phyloP scores from a whole-genome alignment of 2,797 vertebrate species.

The Acrossocheilus fasciatus region DNA sequence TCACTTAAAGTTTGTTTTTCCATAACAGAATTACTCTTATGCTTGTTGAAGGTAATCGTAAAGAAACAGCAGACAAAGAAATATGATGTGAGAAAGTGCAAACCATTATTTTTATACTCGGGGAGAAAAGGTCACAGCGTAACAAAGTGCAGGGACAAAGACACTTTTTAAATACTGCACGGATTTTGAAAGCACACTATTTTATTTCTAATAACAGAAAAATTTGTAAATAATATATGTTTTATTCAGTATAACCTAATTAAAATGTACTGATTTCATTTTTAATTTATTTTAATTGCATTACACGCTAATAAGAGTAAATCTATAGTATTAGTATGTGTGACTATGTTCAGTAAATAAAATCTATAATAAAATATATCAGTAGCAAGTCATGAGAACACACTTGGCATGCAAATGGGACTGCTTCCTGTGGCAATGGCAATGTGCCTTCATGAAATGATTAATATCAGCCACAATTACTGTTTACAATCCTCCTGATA shows the following conservation, averaged over 20 bases:
- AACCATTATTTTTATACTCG: not conserved
- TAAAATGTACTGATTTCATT: not conserved
- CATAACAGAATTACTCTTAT: not conserved
- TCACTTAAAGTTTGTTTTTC: not conserved
- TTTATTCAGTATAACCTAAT: not conserved
- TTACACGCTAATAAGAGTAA: not conserved
- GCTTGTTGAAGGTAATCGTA: not conserved
- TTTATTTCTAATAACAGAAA: not conserved
- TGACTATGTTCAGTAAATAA: not conserved
- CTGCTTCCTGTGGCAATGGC: not conserved
- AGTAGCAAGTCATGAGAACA: not conserved
- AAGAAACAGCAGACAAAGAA: not conserved
- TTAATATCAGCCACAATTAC: not conserved
- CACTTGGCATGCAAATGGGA: not conserved
- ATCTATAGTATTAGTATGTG: not conserved
- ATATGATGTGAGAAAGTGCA: slow-evolving; percentile 9
- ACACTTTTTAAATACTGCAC: not conserved
- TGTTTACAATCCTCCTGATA: not conserved
- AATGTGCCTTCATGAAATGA: not conserved
- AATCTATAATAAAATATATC: not conserved
- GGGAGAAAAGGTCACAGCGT: not conserved
- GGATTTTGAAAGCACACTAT: not conserved
- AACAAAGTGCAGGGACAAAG: not conserved
- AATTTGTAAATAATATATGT: not conserved
- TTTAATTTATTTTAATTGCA: not conserved